A percentile compares a stretch with the other conserved stretches of the same genome.
Evolutionary conservation across 2,797 vertebrate genomes (phyloP).

Genomic region (Sebastes nivosus): DNA sequence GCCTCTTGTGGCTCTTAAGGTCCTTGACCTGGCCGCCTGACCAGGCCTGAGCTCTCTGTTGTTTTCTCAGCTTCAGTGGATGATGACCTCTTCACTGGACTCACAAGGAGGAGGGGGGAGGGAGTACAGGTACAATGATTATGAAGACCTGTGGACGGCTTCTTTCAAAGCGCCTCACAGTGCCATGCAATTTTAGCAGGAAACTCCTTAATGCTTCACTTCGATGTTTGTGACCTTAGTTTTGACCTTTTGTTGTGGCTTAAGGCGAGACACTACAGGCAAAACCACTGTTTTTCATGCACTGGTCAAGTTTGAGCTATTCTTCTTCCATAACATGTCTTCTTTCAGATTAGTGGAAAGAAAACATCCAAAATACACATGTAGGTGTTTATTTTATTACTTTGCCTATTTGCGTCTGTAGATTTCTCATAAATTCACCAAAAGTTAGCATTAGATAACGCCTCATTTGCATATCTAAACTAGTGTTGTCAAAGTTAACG

Average conservation of each 20-base stretch:
- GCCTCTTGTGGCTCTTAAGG: conserved; percentile 61
- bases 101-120: background rate
- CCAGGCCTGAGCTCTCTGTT: conserved; percentile 55
- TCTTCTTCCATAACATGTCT: too few relatives aligned
- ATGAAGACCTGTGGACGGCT: background rate
- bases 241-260: background rate
- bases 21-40: conserved; percentile 77
- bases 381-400: too few relatives aligned
- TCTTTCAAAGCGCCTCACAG: background rate
- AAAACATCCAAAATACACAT: too few relatives aligned
- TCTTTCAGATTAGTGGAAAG: too few relatives aligned
- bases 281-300: too few relatives aligned
- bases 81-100: conserved; percentile 51
- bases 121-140: conserved; percentile 11
- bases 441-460: too few relatives aligned
- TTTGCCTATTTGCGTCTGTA: too few relatives aligned
- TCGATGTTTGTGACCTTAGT: background rate
- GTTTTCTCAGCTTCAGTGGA: conserved; percentile 71
- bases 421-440: too few relatives aligned
- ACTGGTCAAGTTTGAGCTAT: too few relatives aligned
- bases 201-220: background rate
- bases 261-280: too few relatives aligned
- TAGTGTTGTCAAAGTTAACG: too few relatives aligned
- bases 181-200: background rate
- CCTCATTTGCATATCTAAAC: too few relatives aligned